Conservation (phyloP, 2,888 invertebrate species). For the Meghimatium bilineatum region DNA sequence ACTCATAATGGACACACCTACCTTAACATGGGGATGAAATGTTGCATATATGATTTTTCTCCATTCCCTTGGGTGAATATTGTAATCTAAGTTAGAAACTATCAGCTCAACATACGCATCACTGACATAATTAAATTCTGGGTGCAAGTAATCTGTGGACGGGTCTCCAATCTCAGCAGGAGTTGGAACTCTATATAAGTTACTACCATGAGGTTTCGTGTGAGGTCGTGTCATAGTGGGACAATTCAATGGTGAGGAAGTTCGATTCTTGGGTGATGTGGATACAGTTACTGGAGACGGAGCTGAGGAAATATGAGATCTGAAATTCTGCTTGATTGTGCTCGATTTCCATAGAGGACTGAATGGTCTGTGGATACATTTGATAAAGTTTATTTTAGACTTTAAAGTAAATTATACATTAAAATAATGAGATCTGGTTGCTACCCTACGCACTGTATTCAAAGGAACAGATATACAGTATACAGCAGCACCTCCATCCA, state of each 20-base stretch:
- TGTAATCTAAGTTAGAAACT: conserved; percentile 85
- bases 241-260: conserved; percentile 27
- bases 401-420: no score
- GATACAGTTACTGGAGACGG: not conserved
- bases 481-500: no score
- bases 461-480: no score
- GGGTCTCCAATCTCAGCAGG: conserved; percentile 48
- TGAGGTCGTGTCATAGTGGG: conserved; percentile 5
- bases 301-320: conserved; percentile 32
- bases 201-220: conserved; percentile 35
- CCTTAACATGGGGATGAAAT: conserved; percentile 83
- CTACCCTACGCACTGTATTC: no score
- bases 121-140: conserved; percentile 46
- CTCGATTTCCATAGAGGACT: conserved; percentile 19
- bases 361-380: conserved; percentile 27
- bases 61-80: conserved; percentile 83
- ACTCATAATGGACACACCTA: conserved; percentile 71
- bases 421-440: no score
- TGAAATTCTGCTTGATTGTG: conserved; percentile 13
- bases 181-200: conserved; percentile 47
- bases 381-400: not conserved
- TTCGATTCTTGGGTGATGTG: conserved; percentile 18
- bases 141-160: conserved; percentile 32
- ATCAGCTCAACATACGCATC: conserved; percentile 67
- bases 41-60: conserved; percentile 82